Evolutionary conservation across 2,888 invertebrate genomes (phyloP).

Genomic region (Andrena camellia): DNA sequence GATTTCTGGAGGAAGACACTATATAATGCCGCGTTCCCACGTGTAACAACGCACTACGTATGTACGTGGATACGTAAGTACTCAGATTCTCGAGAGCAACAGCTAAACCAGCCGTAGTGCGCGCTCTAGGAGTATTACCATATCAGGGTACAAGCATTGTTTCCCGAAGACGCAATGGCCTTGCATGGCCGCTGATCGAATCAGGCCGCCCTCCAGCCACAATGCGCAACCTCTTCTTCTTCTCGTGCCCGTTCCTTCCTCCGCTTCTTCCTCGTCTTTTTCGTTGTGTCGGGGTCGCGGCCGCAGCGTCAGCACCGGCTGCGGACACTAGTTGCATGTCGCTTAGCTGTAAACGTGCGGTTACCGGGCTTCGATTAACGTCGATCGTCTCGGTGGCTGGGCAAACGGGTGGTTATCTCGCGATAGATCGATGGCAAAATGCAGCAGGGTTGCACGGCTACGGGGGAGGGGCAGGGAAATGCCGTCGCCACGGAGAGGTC

Average conservation of each 20-base stretch:
- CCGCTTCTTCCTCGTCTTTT: constrained; percentile 6
- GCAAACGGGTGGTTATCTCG: constrained; percentile 54
- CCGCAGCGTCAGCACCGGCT: constrained; percentile 9
- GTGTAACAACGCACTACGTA: no score
- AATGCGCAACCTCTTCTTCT: constrained; percentile 30
- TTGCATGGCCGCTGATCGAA: constrained; percentile 52
- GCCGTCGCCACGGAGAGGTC: not conserved
- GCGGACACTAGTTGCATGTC: constrained; percentile 72
- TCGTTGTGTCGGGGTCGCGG: constrained; percentile 22
- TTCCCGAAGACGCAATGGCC: constrained; percentile 32
- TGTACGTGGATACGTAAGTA: no score
- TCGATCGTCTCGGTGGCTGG: constrained; percentile 65
- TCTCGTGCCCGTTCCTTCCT: not conserved
- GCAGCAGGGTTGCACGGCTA: not conserved
- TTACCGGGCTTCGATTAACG: constrained; percentile 69
- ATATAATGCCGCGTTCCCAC: no score
- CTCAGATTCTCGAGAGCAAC: no score
- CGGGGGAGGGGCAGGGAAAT: not conserved
- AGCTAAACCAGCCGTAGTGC: no score
- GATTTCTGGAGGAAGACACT: no score
- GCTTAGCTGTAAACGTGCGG: constrained; percentile 69
- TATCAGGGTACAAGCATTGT: constrained; percentile 52
- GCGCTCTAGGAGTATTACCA: constrained; percentile 40
- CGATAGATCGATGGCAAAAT: constrained; percentile 51
- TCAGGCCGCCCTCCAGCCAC: constrained; percentile 23